A percentile compares a stretch with the other conserved stretches of the same genome.
Conservation (phyloP, 2,113 vertebrate genomes). For the Orcinus orca region DNA sequence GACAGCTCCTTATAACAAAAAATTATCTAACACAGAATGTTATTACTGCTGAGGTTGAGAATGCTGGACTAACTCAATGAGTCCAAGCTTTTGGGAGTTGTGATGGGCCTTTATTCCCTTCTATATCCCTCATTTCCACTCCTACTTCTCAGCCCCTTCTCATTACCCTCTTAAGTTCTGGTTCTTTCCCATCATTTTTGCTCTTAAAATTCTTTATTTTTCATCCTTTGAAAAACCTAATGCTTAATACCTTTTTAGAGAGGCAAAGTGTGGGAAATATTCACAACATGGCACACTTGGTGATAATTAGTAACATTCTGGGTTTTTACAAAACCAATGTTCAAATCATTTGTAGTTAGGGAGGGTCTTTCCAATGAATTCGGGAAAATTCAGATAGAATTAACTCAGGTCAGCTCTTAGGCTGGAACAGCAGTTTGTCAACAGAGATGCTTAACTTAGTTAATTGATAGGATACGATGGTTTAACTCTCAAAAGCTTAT, state of each 20-base stretch:
- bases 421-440: background rate
- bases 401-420: background rate
- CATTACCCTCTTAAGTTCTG: background rate
- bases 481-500: conserved; percentile 38
- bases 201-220: background rate
- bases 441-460: background rate
- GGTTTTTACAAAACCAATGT: background rate
- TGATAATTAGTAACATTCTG: background rate
- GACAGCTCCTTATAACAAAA: background rate
- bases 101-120: background rate
- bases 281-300: background rate
- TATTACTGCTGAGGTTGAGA: background rate
- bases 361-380: background rate
- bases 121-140: background rate
- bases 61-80: background rate
- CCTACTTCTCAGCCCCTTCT: background rate
- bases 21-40: background rate
- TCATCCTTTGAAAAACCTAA: background rate
- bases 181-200: conserved; percentile 4
- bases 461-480: conserved; percentile 24
- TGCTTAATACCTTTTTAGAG: background rate
- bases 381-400: background rate
- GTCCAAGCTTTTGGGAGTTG: background rate
- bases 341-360: background rate
- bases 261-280: background rate